phyloP scores from a whole-genome alignment of 2,113 vertebrate genomes.

The Damaliscus lunatus region DNA sequence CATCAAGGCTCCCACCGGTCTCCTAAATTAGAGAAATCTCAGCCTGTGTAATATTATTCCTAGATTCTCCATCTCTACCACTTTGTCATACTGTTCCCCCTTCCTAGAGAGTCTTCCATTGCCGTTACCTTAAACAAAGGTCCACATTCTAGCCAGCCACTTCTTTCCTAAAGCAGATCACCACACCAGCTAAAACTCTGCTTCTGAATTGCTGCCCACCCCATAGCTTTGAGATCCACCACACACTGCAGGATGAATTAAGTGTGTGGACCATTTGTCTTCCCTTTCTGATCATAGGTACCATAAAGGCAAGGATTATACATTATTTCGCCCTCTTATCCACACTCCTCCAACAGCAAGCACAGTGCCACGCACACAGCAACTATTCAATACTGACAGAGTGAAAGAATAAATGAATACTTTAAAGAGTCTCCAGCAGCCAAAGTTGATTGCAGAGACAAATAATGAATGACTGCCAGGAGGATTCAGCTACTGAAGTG shows the following conservation, averaged over 20 bases:
- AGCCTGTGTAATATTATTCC: background rate
- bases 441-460: background rate
- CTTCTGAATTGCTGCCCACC: background rate
- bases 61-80: background rate
- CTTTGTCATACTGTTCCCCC: background rate
- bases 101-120: background rate
- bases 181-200: background rate
- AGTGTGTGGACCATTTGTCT: background rate
- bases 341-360: background rate
- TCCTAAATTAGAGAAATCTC: background rate
- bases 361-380: background rate
- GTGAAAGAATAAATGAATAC: background rate
- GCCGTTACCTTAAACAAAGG: background rate
- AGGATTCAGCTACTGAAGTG: background rate
- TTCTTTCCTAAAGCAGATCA: background rate
- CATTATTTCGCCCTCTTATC: background rate
- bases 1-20: too few relatives aligned
- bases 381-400: background rate
- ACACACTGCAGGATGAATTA: background rate
- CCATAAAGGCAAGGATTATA: background rate
- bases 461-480: background rate
- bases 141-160: background rate
- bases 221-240: background rate
- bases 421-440: background rate
- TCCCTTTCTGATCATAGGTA: background rate